phyloP scores from a whole-genome alignment of 2,797 vertebrate genomes.

The Tangara arthus region DNA sequence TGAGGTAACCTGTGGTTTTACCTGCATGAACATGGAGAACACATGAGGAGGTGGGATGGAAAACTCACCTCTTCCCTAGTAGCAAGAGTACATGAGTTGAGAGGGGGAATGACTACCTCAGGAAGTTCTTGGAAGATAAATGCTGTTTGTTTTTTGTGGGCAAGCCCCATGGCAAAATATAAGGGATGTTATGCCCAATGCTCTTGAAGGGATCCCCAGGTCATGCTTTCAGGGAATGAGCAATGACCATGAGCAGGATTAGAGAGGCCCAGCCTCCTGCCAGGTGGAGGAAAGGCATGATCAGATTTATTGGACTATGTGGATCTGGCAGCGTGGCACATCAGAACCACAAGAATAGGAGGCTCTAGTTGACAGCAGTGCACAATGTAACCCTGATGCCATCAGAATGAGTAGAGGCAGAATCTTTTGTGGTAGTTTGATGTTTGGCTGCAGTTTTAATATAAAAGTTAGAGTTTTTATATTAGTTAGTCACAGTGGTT shows the following conservation, averaged over 20 bases:
- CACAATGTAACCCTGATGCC: not conserved
- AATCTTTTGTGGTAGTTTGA: not conserved
- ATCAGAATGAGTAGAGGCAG: not conserved
- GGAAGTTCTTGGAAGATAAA: not conserved
- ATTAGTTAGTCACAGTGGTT: no score
- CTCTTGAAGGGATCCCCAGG: not conserved
- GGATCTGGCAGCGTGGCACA: not conserved
- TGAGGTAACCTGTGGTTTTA: not conserved
- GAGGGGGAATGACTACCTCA: not conserved
- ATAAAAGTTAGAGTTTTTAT: no score
- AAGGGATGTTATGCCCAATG: not conserved
- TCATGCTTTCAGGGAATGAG: not conserved
- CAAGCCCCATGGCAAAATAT: not conserved
- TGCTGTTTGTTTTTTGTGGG: not conserved
- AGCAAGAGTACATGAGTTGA: not conserved
- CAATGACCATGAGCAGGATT: not conserved
- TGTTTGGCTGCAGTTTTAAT: no score
- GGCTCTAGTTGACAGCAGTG: not conserved
- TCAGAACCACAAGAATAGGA: not conserved
- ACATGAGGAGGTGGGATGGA: not conserved
- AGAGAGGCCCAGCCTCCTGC: not conserved
- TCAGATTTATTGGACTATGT: not conserved
- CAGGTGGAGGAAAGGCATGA: not conserved
- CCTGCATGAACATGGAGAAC: not conserved
- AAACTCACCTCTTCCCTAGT: not conserved